These are phyloP conservation scores for Limosa lapponica DNA, from an alignment of 2,797 vertebrate species.

Conservation along the genomic window DNA sequence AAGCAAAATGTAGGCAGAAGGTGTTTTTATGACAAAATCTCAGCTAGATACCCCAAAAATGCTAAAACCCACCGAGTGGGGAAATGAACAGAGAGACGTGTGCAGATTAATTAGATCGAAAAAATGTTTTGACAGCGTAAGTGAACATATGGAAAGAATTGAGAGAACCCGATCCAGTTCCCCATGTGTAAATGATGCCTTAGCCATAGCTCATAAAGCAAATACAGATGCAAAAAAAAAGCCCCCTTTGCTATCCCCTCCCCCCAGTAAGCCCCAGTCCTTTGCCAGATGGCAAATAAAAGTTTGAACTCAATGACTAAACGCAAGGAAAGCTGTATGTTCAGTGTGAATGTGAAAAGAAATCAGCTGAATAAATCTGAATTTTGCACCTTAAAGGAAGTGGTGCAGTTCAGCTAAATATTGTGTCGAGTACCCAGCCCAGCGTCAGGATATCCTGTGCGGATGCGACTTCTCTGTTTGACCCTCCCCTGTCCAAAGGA, in stretches of 20 bases:
- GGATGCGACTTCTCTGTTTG: neutral
- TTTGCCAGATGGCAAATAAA: slow-evolving; percentile 79
- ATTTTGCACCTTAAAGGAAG: slow-evolving; percentile 32
- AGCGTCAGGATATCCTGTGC: neutral
- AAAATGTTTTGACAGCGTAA: slow-evolving; percentile 76
- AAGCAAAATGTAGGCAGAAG: slow-evolving; percentile 18
- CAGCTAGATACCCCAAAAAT: slow-evolving; percentile 67
- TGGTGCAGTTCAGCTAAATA: neutral
- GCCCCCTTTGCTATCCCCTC: neutral
- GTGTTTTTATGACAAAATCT: slow-evolving; percentile 36
- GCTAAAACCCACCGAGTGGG: neutral
- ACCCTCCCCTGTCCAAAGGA: neutral
- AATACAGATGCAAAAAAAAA: slow-evolving; percentile 74
- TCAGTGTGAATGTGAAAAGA: slow-evolving; percentile 29
- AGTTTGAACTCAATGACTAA: slow-evolving; percentile 33
- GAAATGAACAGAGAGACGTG: slow-evolving; percentile 61
- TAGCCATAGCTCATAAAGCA: slow-evolving; percentile 78
- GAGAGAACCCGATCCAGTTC: slow-evolving; percentile 69
- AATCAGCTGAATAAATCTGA: slow-evolving; percentile 39
- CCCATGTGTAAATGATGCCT: slow-evolving; percentile 78
- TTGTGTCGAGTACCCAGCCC: neutral
- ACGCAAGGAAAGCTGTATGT: slow-evolving; percentile 42
- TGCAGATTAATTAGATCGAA: slow-evolving; percentile 66
- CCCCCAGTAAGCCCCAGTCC: slow-evolving; percentile 16
- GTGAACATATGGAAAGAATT: slow-evolving; percentile 83